These are phyloP conservation scores for Drosophila subpulchrella DNA, from an alignment of 1,140 invertebrate species.

Conservation along the genomic window DNA sequence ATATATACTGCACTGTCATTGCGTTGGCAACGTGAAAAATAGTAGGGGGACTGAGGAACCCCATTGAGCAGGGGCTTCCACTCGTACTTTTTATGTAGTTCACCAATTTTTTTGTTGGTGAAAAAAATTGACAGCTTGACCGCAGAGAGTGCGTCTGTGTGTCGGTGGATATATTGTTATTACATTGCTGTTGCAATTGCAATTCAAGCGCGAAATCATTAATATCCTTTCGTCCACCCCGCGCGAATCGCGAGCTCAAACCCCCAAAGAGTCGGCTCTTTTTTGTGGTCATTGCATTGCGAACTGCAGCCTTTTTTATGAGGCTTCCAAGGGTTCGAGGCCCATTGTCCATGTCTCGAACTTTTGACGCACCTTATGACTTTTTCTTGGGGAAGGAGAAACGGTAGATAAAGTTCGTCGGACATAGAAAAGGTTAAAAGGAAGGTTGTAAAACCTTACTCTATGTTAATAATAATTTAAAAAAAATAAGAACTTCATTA, in stretches of 20 bases:
- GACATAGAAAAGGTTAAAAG: conserved; percentile 7
- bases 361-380: conserved; percentile 63
- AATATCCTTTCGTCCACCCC: conserved; percentile 72
- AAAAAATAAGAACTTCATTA: no score
- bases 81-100: conserved; percentile 66
- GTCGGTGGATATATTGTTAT: conserved; percentile 71
- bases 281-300: conserved; percentile 48
- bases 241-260: conserved; percentile 13
- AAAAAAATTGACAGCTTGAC: conserved; percentile 80
- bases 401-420: not conserved
- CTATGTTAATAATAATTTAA: no score
- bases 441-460: conserved; percentile 3
- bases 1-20: conserved; percentile 83
- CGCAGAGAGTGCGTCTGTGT: conserved; percentile 54
- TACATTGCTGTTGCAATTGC: conserved; percentile 72
- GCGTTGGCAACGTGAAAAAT: conserved; percentile 64
- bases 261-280: conserved; percentile 31
- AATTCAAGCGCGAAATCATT: conserved; percentile 84
- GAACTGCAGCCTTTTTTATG: conserved; percentile 57
- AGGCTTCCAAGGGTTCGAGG: conserved; percentile 52
- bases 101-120: conserved; percentile 59
- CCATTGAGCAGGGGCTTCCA: conserved; percentile 37
- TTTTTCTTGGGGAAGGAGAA: conserved; percentile 2
- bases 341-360: conserved; percentile 49
- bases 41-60: conserved; percentile 22